phyloP scores from a whole-genome alignment of 2,888 invertebrate genomes.

The Tortricodes alternella region DNA sequence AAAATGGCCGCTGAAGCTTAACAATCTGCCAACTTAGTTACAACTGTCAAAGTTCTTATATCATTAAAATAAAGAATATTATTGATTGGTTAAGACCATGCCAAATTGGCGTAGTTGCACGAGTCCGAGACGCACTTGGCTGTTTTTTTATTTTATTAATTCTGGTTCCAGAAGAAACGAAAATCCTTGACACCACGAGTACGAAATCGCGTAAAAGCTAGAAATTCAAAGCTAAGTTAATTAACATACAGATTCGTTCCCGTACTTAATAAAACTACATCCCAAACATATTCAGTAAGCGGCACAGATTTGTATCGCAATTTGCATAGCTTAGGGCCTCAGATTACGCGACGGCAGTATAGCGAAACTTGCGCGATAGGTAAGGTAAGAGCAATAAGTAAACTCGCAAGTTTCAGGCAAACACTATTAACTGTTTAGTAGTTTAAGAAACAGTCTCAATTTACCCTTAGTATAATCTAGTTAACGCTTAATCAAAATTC shows the following conservation, averaged over 20 bases:
- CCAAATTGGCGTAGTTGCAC: too few relatives aligned
- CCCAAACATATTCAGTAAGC: conserved; percentile 40
- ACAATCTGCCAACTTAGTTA: too few relatives aligned
- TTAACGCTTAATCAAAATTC: conserved; percentile 77
- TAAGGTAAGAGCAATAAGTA: conserved; percentile 68
- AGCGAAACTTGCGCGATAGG: conserved; percentile 58
- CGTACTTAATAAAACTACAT: conserved; percentile 37
- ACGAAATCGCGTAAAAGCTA: too few relatives aligned
- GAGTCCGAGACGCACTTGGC: too few relatives aligned
- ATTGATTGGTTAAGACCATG: too few relatives aligned
- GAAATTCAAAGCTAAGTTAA: too few relatives aligned
- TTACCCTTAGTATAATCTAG: conserved; percentile 70
- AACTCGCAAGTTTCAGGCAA: conserved; percentile 65
- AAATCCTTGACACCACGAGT: too few relatives aligned
- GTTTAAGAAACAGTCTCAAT: conserved; percentile 74
- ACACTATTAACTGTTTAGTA: conserved; percentile 75
- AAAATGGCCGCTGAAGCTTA: too few relatives aligned
- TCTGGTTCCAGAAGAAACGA: too few relatives aligned
- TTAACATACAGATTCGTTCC: not conserved
- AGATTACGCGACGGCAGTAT: conserved; percentile 49
- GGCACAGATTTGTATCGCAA: conserved; percentile 58
- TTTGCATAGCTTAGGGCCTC: conserved; percentile 61
- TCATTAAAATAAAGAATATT: too few relatives aligned
- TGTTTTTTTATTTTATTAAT: too few relatives aligned
- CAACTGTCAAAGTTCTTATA: too few relatives aligned